phyloP scores from a whole-genome alignment of 2,797 vertebrate genomes.

The Dromococcyx pavoninus region DNA sequence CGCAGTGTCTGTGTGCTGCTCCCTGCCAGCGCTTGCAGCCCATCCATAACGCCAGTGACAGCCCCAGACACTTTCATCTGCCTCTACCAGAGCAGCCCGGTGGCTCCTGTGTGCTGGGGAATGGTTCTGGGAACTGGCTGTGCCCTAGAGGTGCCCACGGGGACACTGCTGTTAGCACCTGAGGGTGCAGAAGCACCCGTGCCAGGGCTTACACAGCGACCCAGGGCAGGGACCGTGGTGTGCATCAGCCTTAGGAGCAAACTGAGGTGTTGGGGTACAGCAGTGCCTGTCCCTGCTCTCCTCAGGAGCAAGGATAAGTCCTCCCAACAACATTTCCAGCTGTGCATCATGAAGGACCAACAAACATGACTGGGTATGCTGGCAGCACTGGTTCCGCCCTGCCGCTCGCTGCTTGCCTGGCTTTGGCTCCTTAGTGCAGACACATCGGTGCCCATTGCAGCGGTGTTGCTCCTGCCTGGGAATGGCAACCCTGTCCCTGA shows the following conservation, averaged over 20 bases:
- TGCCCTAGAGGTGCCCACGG: not conserved
- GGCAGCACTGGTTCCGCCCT: not conserved
- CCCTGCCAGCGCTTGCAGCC: not conserved
- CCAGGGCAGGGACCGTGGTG: not conserved
- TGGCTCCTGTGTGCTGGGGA: not conserved
- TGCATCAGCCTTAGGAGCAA: not conserved
- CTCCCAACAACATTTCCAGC: not conserved
- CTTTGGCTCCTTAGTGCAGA: not conserved
- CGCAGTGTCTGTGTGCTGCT: not conserved
- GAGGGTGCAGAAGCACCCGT: not conserved
- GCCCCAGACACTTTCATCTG: not conserved
- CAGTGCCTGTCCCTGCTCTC: not conserved
- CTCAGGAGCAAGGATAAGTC: not conserved
- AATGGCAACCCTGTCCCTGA: not conserved
- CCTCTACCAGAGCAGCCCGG: not conserved
- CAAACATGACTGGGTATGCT: not conserved
- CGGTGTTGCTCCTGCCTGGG: rapidly evolving
- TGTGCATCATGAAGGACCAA: rapidly evolving
- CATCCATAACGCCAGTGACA: not conserved
- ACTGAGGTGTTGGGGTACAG: rapidly evolving
- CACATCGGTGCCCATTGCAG: not conserved
- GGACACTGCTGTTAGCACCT: not conserved
- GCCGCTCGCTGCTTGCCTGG: not conserved
- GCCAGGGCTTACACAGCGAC: not conserved
- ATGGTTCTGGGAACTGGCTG: rapidly evolving